Evolutionary conservation across 2,888 invertebrate genomes (phyloP), one percentile per base, ranked within the genome.

Genomic region (Aproaerema taeniolella): DNA sequence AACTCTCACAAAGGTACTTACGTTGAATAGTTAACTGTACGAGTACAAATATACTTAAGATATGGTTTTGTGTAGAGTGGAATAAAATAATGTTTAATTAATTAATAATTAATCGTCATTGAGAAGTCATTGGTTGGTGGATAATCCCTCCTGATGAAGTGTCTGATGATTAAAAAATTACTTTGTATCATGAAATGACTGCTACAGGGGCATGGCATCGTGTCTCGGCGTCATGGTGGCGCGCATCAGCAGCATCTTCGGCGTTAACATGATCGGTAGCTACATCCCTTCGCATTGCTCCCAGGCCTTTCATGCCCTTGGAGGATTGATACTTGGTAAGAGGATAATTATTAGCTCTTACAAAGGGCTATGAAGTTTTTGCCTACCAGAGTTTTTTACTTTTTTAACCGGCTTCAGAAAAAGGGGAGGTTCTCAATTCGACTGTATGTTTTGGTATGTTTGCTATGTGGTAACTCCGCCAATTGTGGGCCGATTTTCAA

Each of bases 221-320:
- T 71, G 71, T 25, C 45, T 73, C 1, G 67, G 67, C 0, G 65
- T 67, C 39, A 66, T 74, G 62, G 53, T 68, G 26, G 66, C 67
- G 0, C 58, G 73, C 0, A 15, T 50, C 30, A 61, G 67, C 12
- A 58, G 62, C 1, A 42, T 70, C 6, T 45, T 44, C 1, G 69
- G 69, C 2, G 63, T 60, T 25, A 65, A 68, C 43, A 43, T 73
- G 2, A 52, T 74, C 0, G 70, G 73, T 1, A 41, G 50, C 1
- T 56, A 50, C 41, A 46, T 73, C 4, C 52, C 59, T 49, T 42
- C 55, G 0, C 50, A 66, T 34, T 74, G 75, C 43, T 14, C 40
- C 0, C 30, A 36, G 16, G 64, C 67, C 5, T 61, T 74, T 42
- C 65, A 61, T 36, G 46, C 40, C 0, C 56, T 58, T 14, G 43